These are phyloP conservation scores for Mnemiopsis leidyi DNA, from an alignment of 37 sponge, comb jelly and placozoan genomes.

Conservation along the genomic window DNA sequence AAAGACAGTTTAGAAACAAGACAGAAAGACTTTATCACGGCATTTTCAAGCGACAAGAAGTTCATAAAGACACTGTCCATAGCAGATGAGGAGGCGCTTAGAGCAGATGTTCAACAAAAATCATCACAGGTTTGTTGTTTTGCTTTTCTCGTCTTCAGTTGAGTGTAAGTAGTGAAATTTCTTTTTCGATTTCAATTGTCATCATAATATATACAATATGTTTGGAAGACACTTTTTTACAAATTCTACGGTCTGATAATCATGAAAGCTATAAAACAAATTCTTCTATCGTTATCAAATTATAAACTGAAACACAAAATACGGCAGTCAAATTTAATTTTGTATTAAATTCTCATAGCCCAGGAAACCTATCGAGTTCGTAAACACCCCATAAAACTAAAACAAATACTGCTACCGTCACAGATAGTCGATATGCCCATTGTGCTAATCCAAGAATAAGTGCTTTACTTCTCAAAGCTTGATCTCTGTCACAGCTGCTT, in stretches of 20 bases:
- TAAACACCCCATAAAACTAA: background rate
- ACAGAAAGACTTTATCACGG: background rate
- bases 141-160: too few relatives aligned
- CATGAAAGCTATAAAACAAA: too few relatives aligned
- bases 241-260: too few relatives aligned
- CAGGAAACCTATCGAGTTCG: background rate
- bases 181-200: too few relatives aligned
- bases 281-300: too few relatives aligned
- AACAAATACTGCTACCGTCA: background rate
- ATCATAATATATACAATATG: too few relatives aligned
- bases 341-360: too few relatives aligned
- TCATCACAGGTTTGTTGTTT: background rate
- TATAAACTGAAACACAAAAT: too few relatives aligned
- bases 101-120: conserved; percentile 1
- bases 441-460: background rate
- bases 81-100: conserved; percentile 4
- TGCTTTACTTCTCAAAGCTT: background rate
- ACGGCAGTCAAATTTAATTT: too few relatives aligned
- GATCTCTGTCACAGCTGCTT: background rate
- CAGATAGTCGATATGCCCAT: background rate
- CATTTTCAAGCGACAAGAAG: background rate
- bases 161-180: too few relatives aligned
- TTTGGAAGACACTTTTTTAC: too few relatives aligned
- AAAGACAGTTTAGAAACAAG: background rate
- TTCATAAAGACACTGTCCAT: conserved; percentile 17